Conservation (phyloP, 1,140 invertebrate species). For the Cylas formicarius region DNA sequence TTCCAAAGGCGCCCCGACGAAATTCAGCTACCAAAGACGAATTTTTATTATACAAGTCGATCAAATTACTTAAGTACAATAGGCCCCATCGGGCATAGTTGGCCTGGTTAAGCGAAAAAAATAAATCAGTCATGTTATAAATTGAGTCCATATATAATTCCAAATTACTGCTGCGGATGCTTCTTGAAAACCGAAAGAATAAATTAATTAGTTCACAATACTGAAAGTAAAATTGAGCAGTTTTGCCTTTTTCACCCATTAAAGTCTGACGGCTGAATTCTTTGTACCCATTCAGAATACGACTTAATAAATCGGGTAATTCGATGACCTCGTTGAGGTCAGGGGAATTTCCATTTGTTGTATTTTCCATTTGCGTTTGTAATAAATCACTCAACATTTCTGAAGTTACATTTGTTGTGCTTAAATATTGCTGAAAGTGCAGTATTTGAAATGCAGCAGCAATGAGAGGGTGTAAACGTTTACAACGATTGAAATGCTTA, state of each 20-base stretch:
- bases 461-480: slow-evolving; percentile 38
- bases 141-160: slow-evolving; percentile 30
- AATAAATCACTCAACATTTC: slow-evolving; percentile 15
- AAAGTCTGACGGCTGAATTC: slow-evolving; percentile 18
- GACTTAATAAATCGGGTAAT: slow-evolving; percentile 15
- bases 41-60: slow-evolving; percentile 15
- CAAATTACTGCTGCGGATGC: slow-evolving; percentile 27
- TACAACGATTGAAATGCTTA: slow-evolving; percentile 43
- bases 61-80: slow-evolving; percentile 23
- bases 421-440: slow-evolving; percentile 30
- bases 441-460: slow-evolving; percentile 34
- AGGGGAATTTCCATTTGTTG: slow-evolving; percentile 4
- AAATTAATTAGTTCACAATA: too few species aligned
- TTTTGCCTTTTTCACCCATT: slow-evolving; percentile 21
- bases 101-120: slow-evolving; percentile 33
- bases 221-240: too few species aligned
- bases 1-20: slow-evolving; percentile 21
- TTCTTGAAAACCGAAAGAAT: too few species aligned
- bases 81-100: slow-evolving; percentile 30
- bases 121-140: slow-evolving; percentile 28
- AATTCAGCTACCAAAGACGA: slow-evolving; percentile 22
- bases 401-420: slow-evolving; percentile 15
- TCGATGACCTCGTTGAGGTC: slow-evolving; percentile 12
- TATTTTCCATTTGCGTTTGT: slow-evolving; percentile 12
- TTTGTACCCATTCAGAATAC: slow-evolving; percentile 16